Evolutionary conservation across 2,888 invertebrate species (phyloP), one percentile per base, ranked within the genome.

Genomic region (Dicyrtomina minuta): DNA sequence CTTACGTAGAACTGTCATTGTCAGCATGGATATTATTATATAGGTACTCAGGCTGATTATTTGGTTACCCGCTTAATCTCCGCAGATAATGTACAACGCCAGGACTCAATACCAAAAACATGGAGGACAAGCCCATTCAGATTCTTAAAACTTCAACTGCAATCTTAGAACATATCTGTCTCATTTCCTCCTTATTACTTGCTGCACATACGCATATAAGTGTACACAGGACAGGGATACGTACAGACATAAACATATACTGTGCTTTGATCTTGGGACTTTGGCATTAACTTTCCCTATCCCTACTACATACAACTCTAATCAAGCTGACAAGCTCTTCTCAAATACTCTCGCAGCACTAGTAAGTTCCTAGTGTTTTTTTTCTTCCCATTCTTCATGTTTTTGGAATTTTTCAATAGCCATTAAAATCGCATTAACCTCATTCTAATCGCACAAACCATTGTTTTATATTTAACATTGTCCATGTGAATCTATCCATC

Each of bases 371-470:
- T 10, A 39, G n/a, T 20, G 39, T 58, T 65, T 59, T 59, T 46
- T 66, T 58, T 65, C 49, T 59, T 46, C 58, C 49, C 46, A 51
- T 67, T 33, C 49, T 60, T 44, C 41, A 26, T 67, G 59, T 67
- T 74, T 74, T 76, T 76, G 77, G 75, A 75, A 76, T 78, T 75
- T 75, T 75, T 76, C 73, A 73, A 74, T 75, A 74, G 68, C 74
- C 76, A 76, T 78, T 78, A 78, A 78, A 78, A 76, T 75, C 77
- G 59, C 76, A 76, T 78, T 78, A 78, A 76, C 77, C 77, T 78
- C 77, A 75, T 76, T 77, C 77, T 76, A 78, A 78, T 76, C 76
- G 26, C n/a, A 46, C 46, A 51, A 12, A 51, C 12, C 72, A 75
- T 75, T 75, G 76, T 76, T 76, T 76, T 76, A 76, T 76, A 76